Conservation (phyloP, 2,113 vertebrate species). For the Spilogale gracilis region DNA sequence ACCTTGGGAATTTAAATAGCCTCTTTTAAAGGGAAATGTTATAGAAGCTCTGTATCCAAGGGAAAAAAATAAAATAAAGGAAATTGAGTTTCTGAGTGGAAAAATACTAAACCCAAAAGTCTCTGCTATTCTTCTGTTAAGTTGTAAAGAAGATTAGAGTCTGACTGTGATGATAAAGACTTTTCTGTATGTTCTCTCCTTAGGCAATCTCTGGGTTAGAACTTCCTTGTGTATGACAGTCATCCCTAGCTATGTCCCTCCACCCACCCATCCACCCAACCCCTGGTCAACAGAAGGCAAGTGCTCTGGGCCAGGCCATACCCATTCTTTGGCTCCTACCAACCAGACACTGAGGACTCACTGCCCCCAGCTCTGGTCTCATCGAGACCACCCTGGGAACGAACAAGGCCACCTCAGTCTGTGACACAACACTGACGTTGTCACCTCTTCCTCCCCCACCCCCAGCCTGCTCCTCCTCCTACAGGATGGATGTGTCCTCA, state of each 20-base stretch:
- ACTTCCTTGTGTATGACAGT: too few relatives aligned
- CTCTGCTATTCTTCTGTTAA: not conserved
- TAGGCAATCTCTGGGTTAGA: not conserved
- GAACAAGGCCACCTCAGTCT: not conserved
- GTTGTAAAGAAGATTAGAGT: not conserved
- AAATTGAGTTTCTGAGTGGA: not conserved
- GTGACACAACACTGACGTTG: not conserved
- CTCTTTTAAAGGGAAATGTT: not conserved
- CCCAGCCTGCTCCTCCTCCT: not conserved
- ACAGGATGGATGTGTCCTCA: not conserved
- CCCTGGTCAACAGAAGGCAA: not conserved
- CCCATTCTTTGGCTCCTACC: not conserved
- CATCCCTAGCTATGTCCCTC: too few relatives aligned
- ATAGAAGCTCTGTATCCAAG: not conserved
- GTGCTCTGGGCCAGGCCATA: too few relatives aligned
- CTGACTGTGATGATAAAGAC: not conserved
- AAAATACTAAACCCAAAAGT: not conserved
- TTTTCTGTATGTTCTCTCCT: not conserved
- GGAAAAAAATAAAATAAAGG: slow-evolving; percentile 6
- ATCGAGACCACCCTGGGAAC: fast-evolving
- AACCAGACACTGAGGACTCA: not conserved
- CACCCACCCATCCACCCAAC: not conserved
- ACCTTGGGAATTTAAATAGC: not conserved
- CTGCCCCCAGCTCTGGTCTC: not conserved
- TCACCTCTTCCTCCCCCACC: fast-evolving